These are phyloP conservation scores for Corythaeola cristata DNA, from an alignment of 2,113 vertebrate genomes.

Conservation along the genomic window DNA sequence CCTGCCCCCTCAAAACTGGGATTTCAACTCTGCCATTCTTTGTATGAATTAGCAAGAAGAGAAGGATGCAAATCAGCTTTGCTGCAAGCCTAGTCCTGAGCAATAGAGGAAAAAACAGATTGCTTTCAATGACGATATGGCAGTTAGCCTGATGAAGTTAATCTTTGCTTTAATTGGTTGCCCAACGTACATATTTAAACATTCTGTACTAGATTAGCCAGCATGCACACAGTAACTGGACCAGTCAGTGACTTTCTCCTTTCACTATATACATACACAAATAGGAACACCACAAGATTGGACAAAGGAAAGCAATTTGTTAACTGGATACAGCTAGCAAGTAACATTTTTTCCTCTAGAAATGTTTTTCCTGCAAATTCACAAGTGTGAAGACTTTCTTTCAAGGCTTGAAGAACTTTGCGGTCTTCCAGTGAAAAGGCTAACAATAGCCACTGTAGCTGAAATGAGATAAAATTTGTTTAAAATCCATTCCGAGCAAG, in stretches of 20 bases:
- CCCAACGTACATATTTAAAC: conserved; percentile 55
- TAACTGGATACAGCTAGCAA: conserved; percentile 43
- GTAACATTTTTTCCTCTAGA: conserved; percentile 56
- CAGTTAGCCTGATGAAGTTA: conserved; percentile 44
- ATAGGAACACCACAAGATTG: conserved; percentile 49
- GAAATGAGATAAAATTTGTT: conserved; percentile 67
- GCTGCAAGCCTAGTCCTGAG: conserved; percentile 14
- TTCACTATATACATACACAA: conserved; percentile 49
- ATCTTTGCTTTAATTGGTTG: conserved; percentile 59
- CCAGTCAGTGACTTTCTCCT: conserved; percentile 51
- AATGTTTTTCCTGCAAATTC: conserved; percentile 39
- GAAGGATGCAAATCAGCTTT: conserved; percentile 24
- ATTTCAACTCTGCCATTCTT: background rate
- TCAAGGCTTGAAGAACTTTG: conserved; percentile 34
- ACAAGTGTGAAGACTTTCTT: conserved; percentile 39
- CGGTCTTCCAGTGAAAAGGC: conserved; percentile 55
- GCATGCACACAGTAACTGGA: conserved; percentile 51
- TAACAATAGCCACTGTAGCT: conserved; percentile 59
- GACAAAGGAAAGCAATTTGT: conserved; percentile 63
- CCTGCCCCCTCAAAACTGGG: background rate
- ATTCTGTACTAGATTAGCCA: conserved; percentile 48
- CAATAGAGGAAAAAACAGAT: background rate
- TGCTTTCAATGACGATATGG: conserved; percentile 25
- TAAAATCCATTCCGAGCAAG: conserved; percentile 37
- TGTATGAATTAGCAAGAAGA: background rate